Conservation (phyloP, 2,797 vertebrate genomes). For the Apogon hyalosoma region DNA sequence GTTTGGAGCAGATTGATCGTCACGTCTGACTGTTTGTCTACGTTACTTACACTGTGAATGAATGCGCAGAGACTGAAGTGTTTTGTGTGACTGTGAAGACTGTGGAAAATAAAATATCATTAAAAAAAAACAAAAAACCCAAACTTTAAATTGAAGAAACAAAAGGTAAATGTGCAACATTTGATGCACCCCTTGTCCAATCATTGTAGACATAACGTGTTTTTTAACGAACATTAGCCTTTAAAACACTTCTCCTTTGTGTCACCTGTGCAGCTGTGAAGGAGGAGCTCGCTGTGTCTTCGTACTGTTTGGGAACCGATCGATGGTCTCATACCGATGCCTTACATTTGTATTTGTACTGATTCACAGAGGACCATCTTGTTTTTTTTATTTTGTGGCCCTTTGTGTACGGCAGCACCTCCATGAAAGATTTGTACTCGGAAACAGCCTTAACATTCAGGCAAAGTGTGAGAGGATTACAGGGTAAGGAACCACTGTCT, state of each 20-base stretch:
- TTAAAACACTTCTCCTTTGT: conserved; percentile 37
- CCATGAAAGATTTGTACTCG: conserved; percentile 6
- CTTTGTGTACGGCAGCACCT: conserved; percentile 31
- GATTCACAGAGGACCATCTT: conserved; percentile 53
- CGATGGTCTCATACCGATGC: conserved; percentile 69
- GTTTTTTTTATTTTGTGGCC: conserved; percentile 42
- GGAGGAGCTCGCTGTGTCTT: conserved; percentile 41
- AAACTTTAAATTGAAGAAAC: background rate
- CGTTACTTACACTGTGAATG: conserved; percentile 76
- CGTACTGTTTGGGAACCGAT: conserved; percentile 31
- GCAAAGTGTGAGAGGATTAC: conserved; percentile 27
- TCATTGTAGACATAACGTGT: conserved; percentile 44
- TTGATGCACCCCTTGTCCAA: conserved; percentile 6
- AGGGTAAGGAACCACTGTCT: conserved; percentile 71
- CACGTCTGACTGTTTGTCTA: conserved; percentile 29
- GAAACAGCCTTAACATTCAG: background rate
- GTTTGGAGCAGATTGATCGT: conserved; percentile 1
- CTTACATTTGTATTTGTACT: conserved; percentile 75
- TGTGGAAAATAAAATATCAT: conserved; percentile 26
- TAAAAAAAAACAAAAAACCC: no score
- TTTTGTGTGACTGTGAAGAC: conserved; percentile 50
- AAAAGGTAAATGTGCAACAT: conserved; percentile 29
- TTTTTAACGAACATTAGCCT: conserved; percentile 42
- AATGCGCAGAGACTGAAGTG: conserved; percentile 51
- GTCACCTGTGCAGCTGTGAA: conserved; percentile 50